Evolutionary conservation across 2,797 vertebrate genomes (phyloP).

Genomic region (Pachyuromys duprasi): DNA sequence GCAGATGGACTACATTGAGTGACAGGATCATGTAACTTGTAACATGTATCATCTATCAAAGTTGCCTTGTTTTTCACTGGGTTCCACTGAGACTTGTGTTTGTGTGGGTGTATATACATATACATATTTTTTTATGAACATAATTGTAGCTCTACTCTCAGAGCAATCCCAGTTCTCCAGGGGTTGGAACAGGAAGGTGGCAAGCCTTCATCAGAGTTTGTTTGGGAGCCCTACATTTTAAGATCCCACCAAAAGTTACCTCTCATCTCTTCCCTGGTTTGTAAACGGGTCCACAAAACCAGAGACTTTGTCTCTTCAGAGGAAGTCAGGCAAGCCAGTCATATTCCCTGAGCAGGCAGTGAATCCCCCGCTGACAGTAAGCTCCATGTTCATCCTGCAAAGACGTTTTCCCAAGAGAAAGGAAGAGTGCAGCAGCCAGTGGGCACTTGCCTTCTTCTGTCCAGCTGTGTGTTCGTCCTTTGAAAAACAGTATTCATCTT

Average conservation of each 20-base stretch:
- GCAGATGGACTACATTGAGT: not conserved
- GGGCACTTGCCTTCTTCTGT: not conserved
- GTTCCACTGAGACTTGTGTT: not conserved
- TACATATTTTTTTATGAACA: not conserved
- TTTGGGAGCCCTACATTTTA: not conserved
- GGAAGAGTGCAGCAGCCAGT: not conserved
- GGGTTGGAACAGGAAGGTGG: not conserved
- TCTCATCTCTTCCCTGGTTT: not conserved
- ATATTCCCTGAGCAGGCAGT: not conserved
- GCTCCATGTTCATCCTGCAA: not conserved
- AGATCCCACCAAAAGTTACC: not conserved
- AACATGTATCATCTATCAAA: not conserved
- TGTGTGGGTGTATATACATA: not conserved
- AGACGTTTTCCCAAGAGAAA: not conserved
- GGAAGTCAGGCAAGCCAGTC: not conserved
- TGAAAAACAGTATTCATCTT: conserved; percentile 33
- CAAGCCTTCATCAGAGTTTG: not conserved
- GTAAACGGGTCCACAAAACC: not conserved
- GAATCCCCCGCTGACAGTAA: not conserved
- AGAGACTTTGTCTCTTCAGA: not conserved
- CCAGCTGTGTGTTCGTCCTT: not conserved
- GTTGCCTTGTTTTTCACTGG: not conserved
- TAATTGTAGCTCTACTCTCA: not conserved
- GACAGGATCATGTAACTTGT: not conserved
- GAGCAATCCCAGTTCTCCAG: not conserved